Percentiles rank a stretch among this genome's conserved stretches.
Conservation (phyloP, 2,797 vertebrate species). For the Eurystomus glaucurus region DNA sequence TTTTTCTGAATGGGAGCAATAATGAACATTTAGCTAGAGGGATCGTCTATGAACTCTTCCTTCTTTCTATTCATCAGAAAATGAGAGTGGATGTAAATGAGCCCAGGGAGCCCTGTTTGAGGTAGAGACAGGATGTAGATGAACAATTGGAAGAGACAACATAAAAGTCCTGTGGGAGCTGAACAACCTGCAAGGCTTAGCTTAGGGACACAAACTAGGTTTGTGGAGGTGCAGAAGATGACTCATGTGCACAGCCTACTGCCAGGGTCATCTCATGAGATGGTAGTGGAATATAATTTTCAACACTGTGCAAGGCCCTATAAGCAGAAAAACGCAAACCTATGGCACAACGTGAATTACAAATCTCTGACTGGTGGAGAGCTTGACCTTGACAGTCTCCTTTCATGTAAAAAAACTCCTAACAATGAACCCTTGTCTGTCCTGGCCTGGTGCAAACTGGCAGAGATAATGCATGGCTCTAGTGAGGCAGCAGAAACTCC, state of each 20-base stretch:
- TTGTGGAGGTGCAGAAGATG: not conserved
- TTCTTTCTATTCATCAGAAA: not conserved
- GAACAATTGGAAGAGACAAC: not conserved
- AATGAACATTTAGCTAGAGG: not conserved
- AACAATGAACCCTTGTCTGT: not conserved
- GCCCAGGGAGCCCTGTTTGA: rapidly evolving
- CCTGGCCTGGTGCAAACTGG: not conserved
- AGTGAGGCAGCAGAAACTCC: not conserved
- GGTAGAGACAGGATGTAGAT: not conserved
- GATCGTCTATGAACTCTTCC: not conserved
- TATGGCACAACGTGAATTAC: not conserved
- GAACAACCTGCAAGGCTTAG: not conserved
- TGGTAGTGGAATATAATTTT: not conserved
- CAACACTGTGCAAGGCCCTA: not conserved
- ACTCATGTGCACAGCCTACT: not conserved
- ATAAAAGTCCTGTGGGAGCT: not conserved
- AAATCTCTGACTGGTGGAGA: not conserved
- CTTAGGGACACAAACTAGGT: not conserved
- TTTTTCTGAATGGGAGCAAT: not conserved
- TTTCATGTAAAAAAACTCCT: not conserved
- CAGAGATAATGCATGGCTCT: not conserved
- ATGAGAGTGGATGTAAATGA: not conserved
- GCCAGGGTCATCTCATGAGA: not conserved
- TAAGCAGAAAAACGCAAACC: not conserved
- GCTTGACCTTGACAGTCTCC: not conserved